A percentile compares a stretch with the other conserved stretches of the same genome.
Conservation (phyloP, 2,113 vertebrate genomes). For the Capreolus pygargus region DNA sequence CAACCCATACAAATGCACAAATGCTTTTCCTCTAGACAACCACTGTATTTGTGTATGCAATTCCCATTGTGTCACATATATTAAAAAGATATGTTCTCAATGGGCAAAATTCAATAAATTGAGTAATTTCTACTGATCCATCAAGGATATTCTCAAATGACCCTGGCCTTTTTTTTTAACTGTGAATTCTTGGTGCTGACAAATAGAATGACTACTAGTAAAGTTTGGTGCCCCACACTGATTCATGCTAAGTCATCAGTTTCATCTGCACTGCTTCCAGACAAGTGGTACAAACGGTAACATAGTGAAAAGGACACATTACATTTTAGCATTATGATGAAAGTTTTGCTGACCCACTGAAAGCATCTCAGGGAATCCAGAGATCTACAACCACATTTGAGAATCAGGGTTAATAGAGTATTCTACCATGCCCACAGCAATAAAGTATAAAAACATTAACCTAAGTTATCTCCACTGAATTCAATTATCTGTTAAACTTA, state of each 20-base stretch:
- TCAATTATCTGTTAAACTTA: neutral
- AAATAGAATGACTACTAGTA: neutral
- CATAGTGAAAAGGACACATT: neutral
- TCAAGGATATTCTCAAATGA: neutral
- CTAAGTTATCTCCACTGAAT: neutral
- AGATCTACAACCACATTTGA: neutral
- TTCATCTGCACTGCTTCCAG: neutral
- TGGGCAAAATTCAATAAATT: neutral
- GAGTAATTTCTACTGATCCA: neutral
- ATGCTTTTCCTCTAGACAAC: neutral
- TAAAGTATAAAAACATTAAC: neutral
- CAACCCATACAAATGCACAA: neutral
- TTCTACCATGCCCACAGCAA: neutral
- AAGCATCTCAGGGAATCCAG: neutral
- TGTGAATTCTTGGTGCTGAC: neutral
- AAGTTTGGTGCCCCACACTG: neutral
- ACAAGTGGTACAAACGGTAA: neutral
- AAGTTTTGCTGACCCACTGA: neutral
- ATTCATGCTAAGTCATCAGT: neutral
- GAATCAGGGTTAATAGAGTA: neutral
- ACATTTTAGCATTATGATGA: neutral
- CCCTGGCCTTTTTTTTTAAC: neutral
- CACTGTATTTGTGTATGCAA: neutral
- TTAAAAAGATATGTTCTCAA: neutral
- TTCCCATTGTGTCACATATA: neutral